These are phyloP conservation scores for Notolepis coatsorum DNA, from an alignment of 2,797 vertebrate species.

Conservation along the genomic window DNA sequence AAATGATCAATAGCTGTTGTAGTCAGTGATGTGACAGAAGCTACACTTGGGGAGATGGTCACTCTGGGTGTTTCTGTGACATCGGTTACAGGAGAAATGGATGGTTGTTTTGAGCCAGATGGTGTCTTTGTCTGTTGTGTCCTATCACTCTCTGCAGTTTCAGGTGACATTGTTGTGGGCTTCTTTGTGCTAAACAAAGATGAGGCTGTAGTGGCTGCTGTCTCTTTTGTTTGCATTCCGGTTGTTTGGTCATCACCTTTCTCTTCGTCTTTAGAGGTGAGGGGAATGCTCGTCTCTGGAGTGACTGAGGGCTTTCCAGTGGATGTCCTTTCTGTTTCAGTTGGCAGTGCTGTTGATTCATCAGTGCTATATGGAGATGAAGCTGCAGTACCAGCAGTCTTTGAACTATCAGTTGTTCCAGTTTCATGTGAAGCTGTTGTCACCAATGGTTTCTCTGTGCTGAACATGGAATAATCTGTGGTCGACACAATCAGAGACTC, in stretches of 20 bases:
- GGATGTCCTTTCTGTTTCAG: neutral
- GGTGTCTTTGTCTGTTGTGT: neutral
- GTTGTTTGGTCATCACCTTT: neutral
- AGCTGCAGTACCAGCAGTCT: neutral
- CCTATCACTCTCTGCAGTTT: neutral
- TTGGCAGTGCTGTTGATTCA: conserved; percentile 9
- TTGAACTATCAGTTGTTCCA: conserved; percentile 2
- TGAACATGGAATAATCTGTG: neutral
- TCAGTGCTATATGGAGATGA: conserved; percentile 32
- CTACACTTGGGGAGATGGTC: neutral
- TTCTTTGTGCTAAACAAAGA: conserved; percentile 4
- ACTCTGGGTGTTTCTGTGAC: neutral
- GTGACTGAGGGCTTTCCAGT: neutral
- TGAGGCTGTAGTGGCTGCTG: neutral
- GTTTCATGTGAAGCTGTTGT: conserved; percentile 9
- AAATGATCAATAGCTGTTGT: neutral
- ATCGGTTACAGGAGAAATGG: neutral
- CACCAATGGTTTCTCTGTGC: neutral
- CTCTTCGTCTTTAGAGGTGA: neutral
- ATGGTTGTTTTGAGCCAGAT: neutral
- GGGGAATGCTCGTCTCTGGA: too few species aligned
- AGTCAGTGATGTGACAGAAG: too few species aligned
- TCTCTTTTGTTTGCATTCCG: neutral
- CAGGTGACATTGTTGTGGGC: neutral
- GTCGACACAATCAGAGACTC: neutral